Evolutionary conservation across 2,113 vertebrate genomes (phyloP), one percentile per base, ranked within the genome.

Genomic region (Actinemys pallida): DNA sequence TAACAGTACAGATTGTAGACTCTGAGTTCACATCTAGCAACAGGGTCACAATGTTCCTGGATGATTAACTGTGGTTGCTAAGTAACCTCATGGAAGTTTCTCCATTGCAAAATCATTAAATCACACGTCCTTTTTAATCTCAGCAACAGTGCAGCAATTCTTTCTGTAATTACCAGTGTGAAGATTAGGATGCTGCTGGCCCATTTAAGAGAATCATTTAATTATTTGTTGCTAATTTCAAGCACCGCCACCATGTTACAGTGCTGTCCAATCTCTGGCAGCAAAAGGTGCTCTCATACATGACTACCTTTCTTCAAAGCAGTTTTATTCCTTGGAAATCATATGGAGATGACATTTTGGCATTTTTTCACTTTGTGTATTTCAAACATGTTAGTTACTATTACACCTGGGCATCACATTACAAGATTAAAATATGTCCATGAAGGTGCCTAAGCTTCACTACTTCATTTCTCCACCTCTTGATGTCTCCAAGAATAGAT

Each of bases 111-210:
- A 87, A 78, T 59, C 31, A 35, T 29, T 81, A 13, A 78, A 91
- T 39, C 4, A 2, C 2, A 4, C 76, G 54, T 91, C 0, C 10
- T 87, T 85, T 53, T 3, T 81, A 49, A 39, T 35, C 39, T 78
- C 52, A 57, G 20, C 5, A 14, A 57, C 29, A 78, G 10, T 52
- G 16, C 8, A 83, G 29, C 8, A 84, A 0, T 39, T 89, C 39
- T 45, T 75, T 89, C 50, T 3, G 69, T 65, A 57, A 29, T 9
- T 35, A 25, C 62, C 39, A 39, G 3, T 16, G 35, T 53, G 27
- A 6, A 86, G 35, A 10, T 6, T 3, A 20, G 4, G 1, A 0
- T n/a, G 35, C 47, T 87, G 65, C 14, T 75, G 35, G 42, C 4
- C 24, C 85, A 3, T 84, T 56, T 2, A 88, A 85, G n/a, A 90